Evolutionary conservation across 2,888 invertebrate genomes (phyloP), one percentile per base, ranked within the genome.

Genomic region (Ypsolopha sequella): DNA sequence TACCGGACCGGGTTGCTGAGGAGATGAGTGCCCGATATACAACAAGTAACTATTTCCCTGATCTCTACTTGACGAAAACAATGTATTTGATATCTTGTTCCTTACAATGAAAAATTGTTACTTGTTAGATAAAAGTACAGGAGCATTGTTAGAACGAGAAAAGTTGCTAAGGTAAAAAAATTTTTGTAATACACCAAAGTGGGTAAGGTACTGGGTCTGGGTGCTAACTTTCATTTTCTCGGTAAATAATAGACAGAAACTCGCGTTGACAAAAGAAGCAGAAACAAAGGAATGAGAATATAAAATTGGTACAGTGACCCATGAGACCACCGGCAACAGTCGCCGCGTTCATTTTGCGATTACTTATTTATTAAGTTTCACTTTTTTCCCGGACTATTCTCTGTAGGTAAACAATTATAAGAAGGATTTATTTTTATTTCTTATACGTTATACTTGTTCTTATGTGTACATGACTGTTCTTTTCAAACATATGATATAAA

Each of bases 221-320:
- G 35, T 34, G 36, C 47, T 47, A 36, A 47, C 47, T 47, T 47
- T 47, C 36, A 9, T 47, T 47, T 36, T 47, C 36, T 47, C 36
- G 14, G 43, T 14, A 14, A 43, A 13, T 43, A 47, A 47, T 47
- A 47, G 47, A 47, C n/a, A 36, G 36, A 47, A 47, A 47, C 36
- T 36, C 36, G 53, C 52, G 54, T 60, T 55, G 54, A 62, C 60
- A 63, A 65, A 61, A 59, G 61, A 63, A 56, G 53, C 48, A 50
- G 56, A 52, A 60, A 64, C 60, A 65, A 64, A 63, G 57, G 60
- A 61, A 62, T 58, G 58, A 59, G 60, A 62, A 60, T 61, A 63
- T 63, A 61, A 67, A 68, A 67, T 66, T 63, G 56, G 66, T 66
- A 66, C 68, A 65, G 66, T 63, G 65, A 65, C 68, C 60, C 60